phyloP scores from a whole-genome alignment of 2,113 vertebrate species.

The Apaloderma vittatum region DNA sequence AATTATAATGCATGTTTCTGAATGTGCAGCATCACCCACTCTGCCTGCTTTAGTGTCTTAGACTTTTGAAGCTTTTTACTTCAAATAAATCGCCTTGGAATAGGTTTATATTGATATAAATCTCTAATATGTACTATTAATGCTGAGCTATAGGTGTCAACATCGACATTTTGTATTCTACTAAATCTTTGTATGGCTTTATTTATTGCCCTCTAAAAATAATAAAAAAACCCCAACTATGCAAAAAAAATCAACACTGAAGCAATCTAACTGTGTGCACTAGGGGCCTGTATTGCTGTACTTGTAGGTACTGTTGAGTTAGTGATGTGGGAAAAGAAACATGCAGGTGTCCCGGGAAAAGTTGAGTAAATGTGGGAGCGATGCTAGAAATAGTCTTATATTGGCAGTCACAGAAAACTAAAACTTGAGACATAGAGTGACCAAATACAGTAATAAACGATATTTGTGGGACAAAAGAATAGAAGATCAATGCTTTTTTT shows the following conservation, averaged over 20 bases:
- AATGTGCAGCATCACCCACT: neutral
- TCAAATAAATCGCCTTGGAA: neutral
- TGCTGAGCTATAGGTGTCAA: neutral
- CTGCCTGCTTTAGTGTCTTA: neutral
- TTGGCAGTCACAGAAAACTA: neutral
- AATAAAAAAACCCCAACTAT: fast-evolving
- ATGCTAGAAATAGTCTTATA: neutral
- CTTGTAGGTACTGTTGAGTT: neutral
- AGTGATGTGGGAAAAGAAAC: neutral
- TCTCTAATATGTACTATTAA: neutral
- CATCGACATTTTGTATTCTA: neutral
- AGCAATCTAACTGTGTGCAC: neutral
- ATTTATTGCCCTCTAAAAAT: neutral
- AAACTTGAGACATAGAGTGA: neutral
- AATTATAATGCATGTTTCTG: fast-evolving
- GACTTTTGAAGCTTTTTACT: neutral
- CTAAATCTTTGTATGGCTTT: neutral
- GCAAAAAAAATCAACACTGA: fast-evolving
- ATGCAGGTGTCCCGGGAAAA: neutral
- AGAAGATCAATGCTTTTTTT: neutral
- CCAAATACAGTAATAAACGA: neutral
- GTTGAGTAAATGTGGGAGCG: neutral
- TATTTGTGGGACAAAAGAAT: neutral
- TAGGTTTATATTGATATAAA: neutral
- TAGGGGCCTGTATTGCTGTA: neutral